These are phyloP conservation scores for Germaria angustata DNA, from an alignment of 2,888 invertebrate species.

Conservation along the genomic window DNA sequence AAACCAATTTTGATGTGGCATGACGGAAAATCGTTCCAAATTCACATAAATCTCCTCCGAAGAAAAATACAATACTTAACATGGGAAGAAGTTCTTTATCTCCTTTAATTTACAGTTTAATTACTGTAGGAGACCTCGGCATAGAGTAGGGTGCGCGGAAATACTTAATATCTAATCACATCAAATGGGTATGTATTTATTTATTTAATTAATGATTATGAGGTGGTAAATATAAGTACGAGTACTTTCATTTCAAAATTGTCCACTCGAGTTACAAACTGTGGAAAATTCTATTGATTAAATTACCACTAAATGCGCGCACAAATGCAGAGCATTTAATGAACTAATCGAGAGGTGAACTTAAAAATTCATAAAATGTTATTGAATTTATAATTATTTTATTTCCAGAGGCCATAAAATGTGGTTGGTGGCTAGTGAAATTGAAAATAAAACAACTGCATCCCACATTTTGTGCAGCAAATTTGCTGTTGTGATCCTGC, in stretches of 20 bases:
- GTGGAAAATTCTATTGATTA: conserved; percentile 43
- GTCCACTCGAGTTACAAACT: conserved; percentile 31
- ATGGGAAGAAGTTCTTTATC: no score
- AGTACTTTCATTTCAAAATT: conserved; percentile 1
- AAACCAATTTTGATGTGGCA: no score
- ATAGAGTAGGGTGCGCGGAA: neutral
- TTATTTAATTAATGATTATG: neutral
- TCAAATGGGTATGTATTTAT: neutral
- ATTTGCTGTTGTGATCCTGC: conserved; percentile 8
- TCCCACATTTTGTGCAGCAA: neutral
- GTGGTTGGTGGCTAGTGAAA: conserved; percentile 23
- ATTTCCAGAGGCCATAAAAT: conserved; percentile 39
- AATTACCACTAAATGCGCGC: neutral
- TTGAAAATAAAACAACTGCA: conserved; percentile 1
- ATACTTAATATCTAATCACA: neutral
- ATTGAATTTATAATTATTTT: conserved; percentile 22
- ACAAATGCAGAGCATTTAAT: neutral
- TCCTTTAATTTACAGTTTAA: no score
- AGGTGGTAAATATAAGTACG: conserved; percentile 16
- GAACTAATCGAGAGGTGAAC: neutral
- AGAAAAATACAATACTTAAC: no score
- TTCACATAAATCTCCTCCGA: no score
- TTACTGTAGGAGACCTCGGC: neutral
- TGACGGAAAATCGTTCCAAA: no score
- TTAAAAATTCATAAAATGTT: neutral